Conservation (phyloP, 2,113 vertebrate species). For the Gadus chalcogrammus region DNA sequence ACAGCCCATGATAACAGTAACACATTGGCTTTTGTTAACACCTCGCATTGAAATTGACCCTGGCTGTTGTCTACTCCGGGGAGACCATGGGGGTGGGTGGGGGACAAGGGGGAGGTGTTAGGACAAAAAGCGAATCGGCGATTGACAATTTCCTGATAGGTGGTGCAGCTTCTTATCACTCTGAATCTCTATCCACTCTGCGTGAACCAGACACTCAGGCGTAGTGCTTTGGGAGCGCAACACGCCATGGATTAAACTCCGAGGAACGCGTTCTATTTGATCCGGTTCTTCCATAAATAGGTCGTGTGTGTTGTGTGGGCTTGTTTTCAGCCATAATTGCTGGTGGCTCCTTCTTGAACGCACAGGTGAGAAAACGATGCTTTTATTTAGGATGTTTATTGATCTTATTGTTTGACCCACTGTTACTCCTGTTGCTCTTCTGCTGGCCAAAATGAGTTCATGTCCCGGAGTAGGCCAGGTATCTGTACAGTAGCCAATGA, state of each 20-base stretch:
- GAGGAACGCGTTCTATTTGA: neutral
- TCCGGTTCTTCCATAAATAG: neutral
- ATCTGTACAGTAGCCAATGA: too few species aligned
- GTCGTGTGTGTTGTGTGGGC: too few species aligned
- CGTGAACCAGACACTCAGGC: neutral
- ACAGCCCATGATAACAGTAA: slow-evolving; percentile 27
- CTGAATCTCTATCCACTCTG: slow-evolving; percentile 32
- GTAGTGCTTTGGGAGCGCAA: neutral
- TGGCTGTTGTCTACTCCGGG: slow-evolving; percentile 35
- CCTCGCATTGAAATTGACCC: slow-evolving; percentile 94
- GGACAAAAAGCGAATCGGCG: slow-evolving; percentile 66
- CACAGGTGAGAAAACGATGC: too few species aligned
- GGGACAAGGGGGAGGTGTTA: slow-evolving; percentile 57
- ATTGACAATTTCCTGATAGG: slow-evolving; percentile 88
- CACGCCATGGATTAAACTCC: slow-evolving; percentile 53
- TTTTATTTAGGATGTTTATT: too few species aligned
- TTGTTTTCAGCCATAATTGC: too few species aligned
- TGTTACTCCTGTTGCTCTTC: too few species aligned
- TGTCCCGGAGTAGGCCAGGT: too few species aligned
- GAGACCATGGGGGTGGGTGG: slow-evolving; percentile 17
- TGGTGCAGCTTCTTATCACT: slow-evolving; percentile 62
- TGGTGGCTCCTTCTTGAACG: too few species aligned
- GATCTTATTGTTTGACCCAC: too few species aligned
- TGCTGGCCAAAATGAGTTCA: too few species aligned
- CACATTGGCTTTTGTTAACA: slow-evolving; percentile 79